phyloP scores from a whole-genome alignment of 2,888 invertebrate genomes.

The Agrotis puta region DNA sequence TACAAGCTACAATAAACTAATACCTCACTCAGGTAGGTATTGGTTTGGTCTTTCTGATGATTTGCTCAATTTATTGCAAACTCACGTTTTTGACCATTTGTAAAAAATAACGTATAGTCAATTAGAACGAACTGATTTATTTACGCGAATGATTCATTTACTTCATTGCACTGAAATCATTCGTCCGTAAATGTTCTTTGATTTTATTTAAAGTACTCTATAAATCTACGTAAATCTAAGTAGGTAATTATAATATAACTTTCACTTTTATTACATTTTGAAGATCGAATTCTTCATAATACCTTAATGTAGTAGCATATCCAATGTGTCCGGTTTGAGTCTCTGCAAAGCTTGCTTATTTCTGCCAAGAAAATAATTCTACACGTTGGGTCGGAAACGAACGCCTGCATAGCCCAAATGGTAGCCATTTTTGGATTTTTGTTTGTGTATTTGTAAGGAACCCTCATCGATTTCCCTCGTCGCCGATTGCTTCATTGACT shows the following conservation, averaged over 20 bases:
- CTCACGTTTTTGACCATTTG: slow-evolving; percentile 12
- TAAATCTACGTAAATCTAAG: no score
- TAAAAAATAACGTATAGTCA: neutral
- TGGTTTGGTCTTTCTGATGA: neutral
- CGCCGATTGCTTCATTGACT: slow-evolving; percentile 48
- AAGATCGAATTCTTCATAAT: no score
- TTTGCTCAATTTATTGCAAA: slow-evolving; percentile 5
- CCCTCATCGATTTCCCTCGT: slow-evolving; percentile 31
- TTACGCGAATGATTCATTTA: slow-evolving; percentile 11
- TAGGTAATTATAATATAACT: no score
- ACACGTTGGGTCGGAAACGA: no score
- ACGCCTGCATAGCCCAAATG: no score
- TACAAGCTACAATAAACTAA: neutral
- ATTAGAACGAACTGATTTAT: neutral
- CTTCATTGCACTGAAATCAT: slow-evolving; percentile 13
- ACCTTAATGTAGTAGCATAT: no score
- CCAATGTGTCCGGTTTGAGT: no score
- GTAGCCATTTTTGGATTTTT: no score
- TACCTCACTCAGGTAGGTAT: neutral
- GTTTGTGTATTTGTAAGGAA: slow-evolving; percentile 68
- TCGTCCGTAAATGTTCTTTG: neutral
- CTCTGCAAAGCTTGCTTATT: no score
- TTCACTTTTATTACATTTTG: no score
- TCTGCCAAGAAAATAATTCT: no score
- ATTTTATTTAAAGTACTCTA: no score